phyloP scores from a whole-genome alignment of 2,113 vertebrate species.

The Silurus meridionalis region DNA sequence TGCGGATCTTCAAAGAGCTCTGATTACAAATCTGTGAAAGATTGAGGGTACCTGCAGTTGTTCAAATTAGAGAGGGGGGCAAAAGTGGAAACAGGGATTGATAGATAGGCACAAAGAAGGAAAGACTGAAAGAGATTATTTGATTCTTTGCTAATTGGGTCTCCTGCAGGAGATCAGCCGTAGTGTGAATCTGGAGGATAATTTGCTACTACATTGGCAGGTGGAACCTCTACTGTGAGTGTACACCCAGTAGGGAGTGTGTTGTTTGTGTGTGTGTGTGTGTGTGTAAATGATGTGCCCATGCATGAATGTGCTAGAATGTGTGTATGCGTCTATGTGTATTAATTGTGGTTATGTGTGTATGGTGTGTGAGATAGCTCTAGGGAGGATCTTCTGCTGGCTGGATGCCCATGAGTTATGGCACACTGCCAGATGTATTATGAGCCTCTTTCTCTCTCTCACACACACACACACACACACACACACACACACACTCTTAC shows the following conservation, averaged over 20 bases:
- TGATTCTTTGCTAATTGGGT: slow-evolving; percentile 66
- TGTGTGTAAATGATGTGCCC: slow-evolving; percentile 27
- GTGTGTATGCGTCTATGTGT: slow-evolving; percentile 40
- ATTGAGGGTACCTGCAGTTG: not conserved
- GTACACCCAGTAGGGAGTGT: slow-evolving; percentile 64
- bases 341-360: slow-evolving; percentile 21
- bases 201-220: slow-evolving; percentile 75
- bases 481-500: not conserved
- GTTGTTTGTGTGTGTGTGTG: slow-evolving; percentile 37
- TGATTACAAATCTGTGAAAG: slow-evolving; percentile 14
- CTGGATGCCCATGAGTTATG: slow-evolving; percentile 59
- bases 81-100: not conserved
- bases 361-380: slow-evolving; percentile 42
- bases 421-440: slow-evolving; percentile 68
- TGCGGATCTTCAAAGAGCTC: slow-evolving; percentile 8
- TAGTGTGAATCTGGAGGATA: slow-evolving; percentile 70
- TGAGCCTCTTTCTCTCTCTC: slow-evolving; percentile 32
- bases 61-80: not conserved
- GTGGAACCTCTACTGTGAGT: slow-evolving; percentile 70
- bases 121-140: slow-evolving; percentile 62
- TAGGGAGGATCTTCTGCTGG: slow-evolving; percentile 58
- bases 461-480: slow-evolving; percentile 45
- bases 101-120: not conserved
- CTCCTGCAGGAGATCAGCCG: slow-evolving; percentile 69
- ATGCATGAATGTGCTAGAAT: slow-evolving; percentile 42